phyloP scores from a whole-genome alignment of 2,797 vertebrate genomes.

The Podarcis siculus region DNA sequence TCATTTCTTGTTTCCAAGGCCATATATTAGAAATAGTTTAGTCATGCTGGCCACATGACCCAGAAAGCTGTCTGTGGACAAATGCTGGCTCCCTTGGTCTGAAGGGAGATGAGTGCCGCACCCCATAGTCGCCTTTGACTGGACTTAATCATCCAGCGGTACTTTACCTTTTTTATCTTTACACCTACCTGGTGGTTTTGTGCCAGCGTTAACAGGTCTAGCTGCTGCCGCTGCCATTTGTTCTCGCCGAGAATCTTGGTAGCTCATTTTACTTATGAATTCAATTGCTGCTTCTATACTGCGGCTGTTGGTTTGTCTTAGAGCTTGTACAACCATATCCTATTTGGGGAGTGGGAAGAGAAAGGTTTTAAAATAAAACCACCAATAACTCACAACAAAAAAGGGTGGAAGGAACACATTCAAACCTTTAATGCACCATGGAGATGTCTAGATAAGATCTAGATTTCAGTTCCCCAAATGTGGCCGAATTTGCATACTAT shows the following conservation, averaged over 20 bases:
- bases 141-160: no score
- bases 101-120: no score
- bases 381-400: constrained; percentile 24
- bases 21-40: background rate
- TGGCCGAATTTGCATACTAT: no score
- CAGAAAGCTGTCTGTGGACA: no score
- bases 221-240: constrained; percentile 84
- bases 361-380: constrained; percentile 35
- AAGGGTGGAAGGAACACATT: background rate
- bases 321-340: constrained; percentile 87
- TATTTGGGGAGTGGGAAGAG: constrained; percentile 62
- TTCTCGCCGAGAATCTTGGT: constrained; percentile 90
- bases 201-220: constrained; percentile 82
- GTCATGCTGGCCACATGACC: no score
- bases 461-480: no score
- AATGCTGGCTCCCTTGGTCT: no score
- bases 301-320: constrained; percentile 88
- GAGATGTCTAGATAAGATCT: background rate
- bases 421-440: background rate
- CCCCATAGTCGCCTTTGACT: no score
- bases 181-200: constrained; percentile 88
- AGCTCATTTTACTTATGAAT: constrained; percentile 93
- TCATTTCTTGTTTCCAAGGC: background rate
- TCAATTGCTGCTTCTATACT: constrained; percentile 90
- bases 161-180: background rate